phyloP scores from a whole-genome alignment of 2,113 vertebrate genomes.

The Euleptes europaea region DNA sequence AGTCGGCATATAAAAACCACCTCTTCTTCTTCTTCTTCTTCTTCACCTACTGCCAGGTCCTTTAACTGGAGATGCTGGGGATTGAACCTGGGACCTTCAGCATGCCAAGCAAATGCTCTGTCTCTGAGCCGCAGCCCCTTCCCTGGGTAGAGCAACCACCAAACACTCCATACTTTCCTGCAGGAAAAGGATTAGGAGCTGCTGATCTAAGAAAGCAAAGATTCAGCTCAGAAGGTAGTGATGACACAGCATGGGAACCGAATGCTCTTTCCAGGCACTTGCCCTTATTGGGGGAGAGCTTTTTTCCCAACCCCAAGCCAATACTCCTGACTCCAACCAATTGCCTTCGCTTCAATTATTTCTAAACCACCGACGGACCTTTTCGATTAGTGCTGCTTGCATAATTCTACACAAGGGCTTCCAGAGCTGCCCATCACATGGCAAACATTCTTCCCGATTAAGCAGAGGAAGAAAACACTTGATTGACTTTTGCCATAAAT shows the following conservation, averaged over 20 bases:
- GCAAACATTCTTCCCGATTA: slow-evolving; percentile 76
- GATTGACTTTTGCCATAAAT: slow-evolving; percentile 79
- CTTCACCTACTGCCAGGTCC: too few species aligned
- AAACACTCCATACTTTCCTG: not conserved
- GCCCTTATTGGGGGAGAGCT: not conserved
- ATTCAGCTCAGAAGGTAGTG: slow-evolving; percentile 7
- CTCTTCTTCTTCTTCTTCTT: too few species aligned
- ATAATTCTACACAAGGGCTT: slow-evolving; percentile 61
- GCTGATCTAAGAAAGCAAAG: not conserved
- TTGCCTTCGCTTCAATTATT: slow-evolving; percentile 51
- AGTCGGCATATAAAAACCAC: too few species aligned
- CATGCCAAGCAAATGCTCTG: too few species aligned
- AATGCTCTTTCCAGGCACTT: slow-evolving; percentile 2
- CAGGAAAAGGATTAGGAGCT: not conserved
- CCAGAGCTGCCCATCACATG: slow-evolving; percentile 64
- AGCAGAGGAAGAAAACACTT: slow-evolving; percentile 76
- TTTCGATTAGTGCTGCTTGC: slow-evolving; percentile 69
- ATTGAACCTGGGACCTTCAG: too few species aligned
- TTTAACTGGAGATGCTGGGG: too few species aligned
- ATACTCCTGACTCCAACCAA: slow-evolving; percentile 4
- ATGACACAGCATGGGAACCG: not conserved
- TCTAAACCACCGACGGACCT: slow-evolving; percentile 57
- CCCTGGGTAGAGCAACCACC: too few species aligned
- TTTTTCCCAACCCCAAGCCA: not conserved
- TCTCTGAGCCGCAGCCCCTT: too few species aligned